Evolutionary conservation across 1,140 invertebrate genomes (phyloP).

Genomic region (Drosophila takahashii): DNA sequence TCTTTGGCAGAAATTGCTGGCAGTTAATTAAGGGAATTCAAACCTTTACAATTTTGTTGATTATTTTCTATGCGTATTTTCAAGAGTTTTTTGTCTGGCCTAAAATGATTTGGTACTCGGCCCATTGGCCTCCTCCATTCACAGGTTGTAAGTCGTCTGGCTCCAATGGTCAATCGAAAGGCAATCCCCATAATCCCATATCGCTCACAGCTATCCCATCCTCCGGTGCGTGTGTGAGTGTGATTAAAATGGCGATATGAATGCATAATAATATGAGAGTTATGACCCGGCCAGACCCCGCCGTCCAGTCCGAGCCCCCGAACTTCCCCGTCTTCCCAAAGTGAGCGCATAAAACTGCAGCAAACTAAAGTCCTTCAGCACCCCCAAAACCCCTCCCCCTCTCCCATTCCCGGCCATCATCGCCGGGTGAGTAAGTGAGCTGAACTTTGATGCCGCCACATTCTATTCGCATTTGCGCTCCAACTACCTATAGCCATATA

Average conservation of each 20-base stretch:
- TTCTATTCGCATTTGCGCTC: constrained; percentile 81
- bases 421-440: constrained; percentile 78
- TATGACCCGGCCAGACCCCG: constrained; percentile 53
- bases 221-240: constrained; percentile 47
- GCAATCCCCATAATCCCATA: constrained; percentile 56
- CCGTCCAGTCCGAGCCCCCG: constrained; percentile 2
- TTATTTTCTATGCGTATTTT: too few species aligned
- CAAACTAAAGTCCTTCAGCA: constrained; percentile 66
- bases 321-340: neutral
- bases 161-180: constrained; percentile 40
- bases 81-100: neutral
- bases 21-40: constrained; percentile 11
- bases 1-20: too few species aligned
- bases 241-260: constrained; percentile 82
- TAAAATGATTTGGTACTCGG: neutral
- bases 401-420: constrained; percentile 41
- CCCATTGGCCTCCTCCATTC: constrained; percentile 10
- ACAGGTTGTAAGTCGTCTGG: constrained; percentile 24
- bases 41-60: neutral
- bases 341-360: constrained; percentile 64
- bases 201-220: constrained; percentile 18
- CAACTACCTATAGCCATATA: constrained; percentile 78
- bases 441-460: constrained; percentile 82
- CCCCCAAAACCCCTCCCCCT: constrained; percentile 7
- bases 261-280: constrained; percentile 80